These are phyloP conservation scores for Apodemia duryi DNA, from an alignment of 2,888 invertebrate genomes.

Conservation along the genomic window DNA sequence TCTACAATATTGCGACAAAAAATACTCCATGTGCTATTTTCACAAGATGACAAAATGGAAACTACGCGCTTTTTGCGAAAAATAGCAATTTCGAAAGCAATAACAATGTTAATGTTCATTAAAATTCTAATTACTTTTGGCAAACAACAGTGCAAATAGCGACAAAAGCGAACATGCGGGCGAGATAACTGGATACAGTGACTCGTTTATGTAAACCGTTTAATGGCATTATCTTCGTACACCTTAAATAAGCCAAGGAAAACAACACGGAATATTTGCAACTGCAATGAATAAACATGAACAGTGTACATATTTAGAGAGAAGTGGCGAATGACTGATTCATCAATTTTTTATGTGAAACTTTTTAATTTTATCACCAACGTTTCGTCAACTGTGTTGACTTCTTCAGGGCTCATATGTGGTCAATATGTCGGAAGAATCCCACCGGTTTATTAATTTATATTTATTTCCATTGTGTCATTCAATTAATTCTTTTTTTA, in stretches of 20 bases:
- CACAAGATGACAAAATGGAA: no score
- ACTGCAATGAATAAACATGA: conserved; percentile 15
- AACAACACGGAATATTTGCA: background rate
- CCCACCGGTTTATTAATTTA: no score
- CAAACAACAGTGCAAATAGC: background rate
- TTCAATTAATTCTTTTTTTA: no score
- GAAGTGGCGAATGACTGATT: conserved; percentile 3
- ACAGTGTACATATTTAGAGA: conserved; percentile 1
- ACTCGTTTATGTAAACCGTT: conserved; percentile 22
- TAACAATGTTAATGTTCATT: background rate
- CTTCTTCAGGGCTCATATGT: no score
- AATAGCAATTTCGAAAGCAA: background rate
- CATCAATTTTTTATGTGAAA: background rate
- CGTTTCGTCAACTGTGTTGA: no score
- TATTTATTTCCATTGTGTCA: no score
- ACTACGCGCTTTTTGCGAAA: no score
- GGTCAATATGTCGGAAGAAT: no score
- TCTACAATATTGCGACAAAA: no score
- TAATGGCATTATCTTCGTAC: conserved; percentile 8
- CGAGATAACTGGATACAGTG: conserved; percentile 25
- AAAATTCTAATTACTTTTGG: background rate
- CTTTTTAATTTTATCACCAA: no score
- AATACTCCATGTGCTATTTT: no score
- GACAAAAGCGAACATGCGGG: conserved; percentile 26
- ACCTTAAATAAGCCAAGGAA: conserved; percentile 14